These are phyloP conservation scores for Phalangium opilio DNA, from an alignment of 2,888 invertebrate species.

Conservation along the genomic window DNA sequence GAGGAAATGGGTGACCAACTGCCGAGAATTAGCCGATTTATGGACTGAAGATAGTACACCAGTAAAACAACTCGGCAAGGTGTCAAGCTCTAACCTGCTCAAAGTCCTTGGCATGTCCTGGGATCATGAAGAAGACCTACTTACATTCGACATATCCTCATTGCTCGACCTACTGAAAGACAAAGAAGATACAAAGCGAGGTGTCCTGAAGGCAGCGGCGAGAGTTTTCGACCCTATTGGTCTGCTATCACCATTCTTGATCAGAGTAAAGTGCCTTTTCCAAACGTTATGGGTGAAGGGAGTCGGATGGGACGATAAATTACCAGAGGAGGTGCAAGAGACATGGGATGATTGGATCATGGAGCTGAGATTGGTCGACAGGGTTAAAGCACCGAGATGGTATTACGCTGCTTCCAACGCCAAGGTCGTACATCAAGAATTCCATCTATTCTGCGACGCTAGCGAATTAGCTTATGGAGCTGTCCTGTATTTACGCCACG, in stretches of 20 bases:
- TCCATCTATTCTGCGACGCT: conserved; percentile 1
- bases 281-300: conserved; percentile 1
- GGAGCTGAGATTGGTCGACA: too few relatives aligned
- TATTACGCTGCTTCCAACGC: neutral
- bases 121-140: conserved; percentile 8
- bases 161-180: neutral
- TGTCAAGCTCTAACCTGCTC: conserved; percentile 1
- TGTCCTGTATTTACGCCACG: neutral
- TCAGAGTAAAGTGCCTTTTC: conserved; percentile 2
- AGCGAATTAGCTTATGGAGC: conserved; percentile 3
- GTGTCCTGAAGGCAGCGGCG: conserved; percentile 15
- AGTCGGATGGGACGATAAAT: conserved; percentile 1
- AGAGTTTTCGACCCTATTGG: conserved; percentile 4
- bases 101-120: conserved; percentile 14
- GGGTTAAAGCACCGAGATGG: too few relatives aligned
- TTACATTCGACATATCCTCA: conserved; percentile 6
- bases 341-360: too few relatives aligned
- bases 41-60: too few relatives aligned
- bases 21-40: too few relatives aligned
- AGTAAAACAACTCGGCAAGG: too few relatives aligned
- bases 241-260: neutral
- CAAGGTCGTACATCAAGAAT: neutral
- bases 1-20: conserved; percentile 19
- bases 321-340: neutral
- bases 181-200: conserved; percentile 9